Evolutionary conservation across 2,113 vertebrate species (phyloP), one percentile per base, ranked within the genome.

Genomic region (Tor tambroides): DNA sequence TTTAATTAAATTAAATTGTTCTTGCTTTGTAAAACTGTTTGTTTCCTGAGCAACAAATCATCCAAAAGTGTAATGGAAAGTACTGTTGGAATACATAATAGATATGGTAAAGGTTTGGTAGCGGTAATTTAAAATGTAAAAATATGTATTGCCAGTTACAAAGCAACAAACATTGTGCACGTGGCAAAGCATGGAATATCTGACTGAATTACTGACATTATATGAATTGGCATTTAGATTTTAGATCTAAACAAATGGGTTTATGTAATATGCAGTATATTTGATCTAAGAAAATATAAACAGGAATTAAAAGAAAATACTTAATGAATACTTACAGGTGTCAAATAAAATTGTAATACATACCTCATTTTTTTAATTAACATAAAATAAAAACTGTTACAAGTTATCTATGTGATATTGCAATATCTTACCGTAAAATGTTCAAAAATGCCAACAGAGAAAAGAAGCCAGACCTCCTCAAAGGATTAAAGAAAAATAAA

Each of bases 371-470:
- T 4, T 51, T 4, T 3, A 76, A 49, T 49, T 46, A 49, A 15
- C 23, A 15, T 76, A 26, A 49, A 49, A 30, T 49, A 49, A 4
- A 77, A 77, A 21, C 28, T 10, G 28, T 72, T 35, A 21, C 19
- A 28, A 17, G 3, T 51, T 30, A 28, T 2, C 14, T 1, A 41
- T 35, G 17, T 74, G 8, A 41, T 23, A 30, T 65, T 81, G 59
- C 59, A 65, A 30, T 67, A 83, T 83, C 80, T 83, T 83, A 83
- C 80, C 80, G 5, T 32, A 69, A 83, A 83, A 46, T 67, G 15
- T 9, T 49, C n/a, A 54, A 54, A 80, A 56, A 79, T 30, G 54
- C 54, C 54, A 59, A 56, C 15, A 17, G 23, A 56, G 51, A 79
- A 79, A 79, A 3, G 10, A 79, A 56, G 17, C 49, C 28, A 79